Evolutionary conservation across 2,888 invertebrate genomes (phyloP).

Genomic region (Agrypnus murinus): DNA sequence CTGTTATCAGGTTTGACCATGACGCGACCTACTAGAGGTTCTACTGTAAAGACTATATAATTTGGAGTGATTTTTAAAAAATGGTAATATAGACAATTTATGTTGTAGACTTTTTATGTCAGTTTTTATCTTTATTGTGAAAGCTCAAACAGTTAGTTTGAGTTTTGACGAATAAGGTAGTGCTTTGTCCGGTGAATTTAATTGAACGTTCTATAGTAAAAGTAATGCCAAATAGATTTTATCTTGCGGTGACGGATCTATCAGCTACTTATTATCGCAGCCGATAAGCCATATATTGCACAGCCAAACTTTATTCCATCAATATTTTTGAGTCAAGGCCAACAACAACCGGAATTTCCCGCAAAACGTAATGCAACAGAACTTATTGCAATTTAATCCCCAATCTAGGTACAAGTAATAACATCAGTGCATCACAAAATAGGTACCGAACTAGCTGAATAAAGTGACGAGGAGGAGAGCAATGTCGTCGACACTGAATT

Average conservation of each 20-base stretch:
- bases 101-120: no score
- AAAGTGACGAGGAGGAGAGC: no score
- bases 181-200: background rate
- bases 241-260: background rate
- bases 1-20: no score
- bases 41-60: no score
- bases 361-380: background rate
- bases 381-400: background rate
- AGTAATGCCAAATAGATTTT: background rate
- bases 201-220: background rate
- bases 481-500: background rate
- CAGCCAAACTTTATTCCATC: background rate
- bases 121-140: no score
- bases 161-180: background rate
- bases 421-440: background rate
- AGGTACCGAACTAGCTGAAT: background rate
- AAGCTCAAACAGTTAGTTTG: no score
- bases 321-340: background rate
- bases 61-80: no score
- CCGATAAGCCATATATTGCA: constrained; percentile 5
- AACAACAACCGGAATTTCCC: constrained; percentile 4
- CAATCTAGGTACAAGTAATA: background rate
- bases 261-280: background rate
- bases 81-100: no score
- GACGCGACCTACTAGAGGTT: no score